These are phyloP conservation scores for Hylaeus volcanicus DNA, from an alignment of 1,140 invertebrate genomes.

Conservation along the genomic window DNA sequence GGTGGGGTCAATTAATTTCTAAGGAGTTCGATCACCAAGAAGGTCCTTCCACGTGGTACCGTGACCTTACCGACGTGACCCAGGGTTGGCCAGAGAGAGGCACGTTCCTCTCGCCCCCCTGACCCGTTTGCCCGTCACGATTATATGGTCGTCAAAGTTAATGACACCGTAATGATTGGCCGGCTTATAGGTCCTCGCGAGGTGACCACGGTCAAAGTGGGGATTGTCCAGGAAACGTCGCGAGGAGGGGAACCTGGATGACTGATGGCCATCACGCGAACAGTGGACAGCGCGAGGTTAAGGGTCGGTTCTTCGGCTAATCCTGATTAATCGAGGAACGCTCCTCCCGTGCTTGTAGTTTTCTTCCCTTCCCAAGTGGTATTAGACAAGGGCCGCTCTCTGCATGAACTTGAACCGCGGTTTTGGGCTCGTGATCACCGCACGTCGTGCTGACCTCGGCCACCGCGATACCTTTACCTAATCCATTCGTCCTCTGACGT, in stretches of 20 bases:
- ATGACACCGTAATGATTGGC: conserved; percentile 74
- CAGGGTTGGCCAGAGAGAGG: conserved; percentile 41
- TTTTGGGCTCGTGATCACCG: conserved; percentile 36
- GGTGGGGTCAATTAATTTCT: conserved; percentile 53
- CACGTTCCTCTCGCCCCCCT: conserved; percentile 52
- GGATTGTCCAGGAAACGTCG: conserved; percentile 9
- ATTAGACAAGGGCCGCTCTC: conserved; percentile 26
- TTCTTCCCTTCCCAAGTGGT: conserved; percentile 39
- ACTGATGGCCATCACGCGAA: conserved; percentile 70
- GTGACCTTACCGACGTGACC: conserved; percentile 56
- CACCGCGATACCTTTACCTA: not conserved
- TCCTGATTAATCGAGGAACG: conserved; percentile 73
- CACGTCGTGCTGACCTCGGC: not conserved
- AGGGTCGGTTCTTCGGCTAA: conserved; percentile 67
- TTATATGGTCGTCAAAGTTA: conserved; percentile 76
- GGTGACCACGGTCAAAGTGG: conserved; percentile 16
- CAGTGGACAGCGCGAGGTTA: conserved; percentile 56
- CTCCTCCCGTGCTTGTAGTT: conserved; percentile 36
- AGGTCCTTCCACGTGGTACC: conserved; percentile 43
- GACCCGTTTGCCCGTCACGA: conserved; percentile 64
- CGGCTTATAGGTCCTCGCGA: conserved; percentile 55
- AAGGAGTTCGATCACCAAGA: conserved; percentile 26
- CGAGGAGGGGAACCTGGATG: conserved; percentile 50
- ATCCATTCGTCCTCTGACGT: not conserved
- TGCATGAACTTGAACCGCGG: conserved; percentile 39